Evolutionary conservation across 2,888 invertebrate genomes (phyloP).

Genomic region (Rotaria socialis): DNA sequence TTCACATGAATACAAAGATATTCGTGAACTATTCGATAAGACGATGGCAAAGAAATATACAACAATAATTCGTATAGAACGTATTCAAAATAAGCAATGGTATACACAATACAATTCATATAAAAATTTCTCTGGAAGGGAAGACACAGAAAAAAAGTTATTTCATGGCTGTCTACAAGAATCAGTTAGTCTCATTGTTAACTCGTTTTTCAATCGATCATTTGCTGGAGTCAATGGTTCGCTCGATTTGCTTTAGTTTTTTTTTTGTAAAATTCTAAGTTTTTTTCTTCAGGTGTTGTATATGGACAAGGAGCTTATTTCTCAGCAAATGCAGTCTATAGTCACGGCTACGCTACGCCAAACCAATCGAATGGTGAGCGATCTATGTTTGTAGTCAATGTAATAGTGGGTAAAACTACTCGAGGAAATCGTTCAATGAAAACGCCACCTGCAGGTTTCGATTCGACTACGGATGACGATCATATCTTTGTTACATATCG

Average conservation of each 20-base stretch:
- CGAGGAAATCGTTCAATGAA: neutral
- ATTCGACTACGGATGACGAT: neutral
- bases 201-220: conserved; percentile 13
- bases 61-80: neutral
- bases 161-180: neutral
- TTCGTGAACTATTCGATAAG: neutral
- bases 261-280: neutral
- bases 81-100: conserved; percentile 1
- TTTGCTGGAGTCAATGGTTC: neutral
- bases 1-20: neutral
- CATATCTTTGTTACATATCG: conserved; percentile 10
- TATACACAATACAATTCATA: conserved; percentile 1
- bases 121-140: neutral
- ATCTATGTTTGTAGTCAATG: neutral
- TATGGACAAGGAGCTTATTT: conserved; percentile 20
- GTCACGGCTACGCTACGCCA: neutral
- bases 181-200: neutral
- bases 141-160: neutral
- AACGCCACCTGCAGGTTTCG: neutral
- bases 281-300: neutral
- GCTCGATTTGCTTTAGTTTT: neutral
- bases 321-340: neutral
- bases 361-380: neutral
- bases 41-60: neutral
- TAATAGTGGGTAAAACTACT: neutral